A percentile compares a stretch with the other conserved stretches of the same genome.
Evolutionary conservation across 2,113 vertebrate species (phyloP).

Genomic region (Steatornis caripensis): DNA sequence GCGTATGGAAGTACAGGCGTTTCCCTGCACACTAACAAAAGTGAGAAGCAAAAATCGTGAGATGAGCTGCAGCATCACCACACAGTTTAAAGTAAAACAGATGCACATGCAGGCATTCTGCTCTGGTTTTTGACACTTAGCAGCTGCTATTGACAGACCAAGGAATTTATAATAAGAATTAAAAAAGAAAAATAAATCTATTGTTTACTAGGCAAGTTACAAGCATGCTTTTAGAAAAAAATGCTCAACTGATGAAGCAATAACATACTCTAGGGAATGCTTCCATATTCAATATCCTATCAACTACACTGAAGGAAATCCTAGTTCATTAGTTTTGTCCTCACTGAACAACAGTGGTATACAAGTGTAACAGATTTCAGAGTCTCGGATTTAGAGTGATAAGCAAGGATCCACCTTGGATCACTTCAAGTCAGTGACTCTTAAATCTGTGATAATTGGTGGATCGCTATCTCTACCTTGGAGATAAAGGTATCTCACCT

Average conservation of each 20-base stretch:
- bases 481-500: neutral
- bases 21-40: neutral
- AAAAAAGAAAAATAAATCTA: neutral
- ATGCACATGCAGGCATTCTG: neutral
- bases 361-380: neutral
- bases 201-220: neutral
- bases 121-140: neutral
- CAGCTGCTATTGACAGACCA: neutral
- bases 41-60: neutral
- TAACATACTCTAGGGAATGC: neutral
- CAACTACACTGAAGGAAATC: neutral
- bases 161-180: neutral
- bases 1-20: neutral
- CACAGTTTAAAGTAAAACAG: neutral
- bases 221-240: neutral
- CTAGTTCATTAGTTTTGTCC: neutral
- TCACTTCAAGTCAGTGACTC: neutral
- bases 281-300: neutral
- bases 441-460: slow-evolving; percentile 17
- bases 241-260: neutral
- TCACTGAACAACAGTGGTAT: neutral
- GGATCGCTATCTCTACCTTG: slow-evolving; percentile 14
- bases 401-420: neutral
- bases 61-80: neutral
- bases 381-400: neutral